Evolutionary conservation across 2,113 vertebrate species (phyloP).

Genomic region (Spea multiplicata): DNA sequence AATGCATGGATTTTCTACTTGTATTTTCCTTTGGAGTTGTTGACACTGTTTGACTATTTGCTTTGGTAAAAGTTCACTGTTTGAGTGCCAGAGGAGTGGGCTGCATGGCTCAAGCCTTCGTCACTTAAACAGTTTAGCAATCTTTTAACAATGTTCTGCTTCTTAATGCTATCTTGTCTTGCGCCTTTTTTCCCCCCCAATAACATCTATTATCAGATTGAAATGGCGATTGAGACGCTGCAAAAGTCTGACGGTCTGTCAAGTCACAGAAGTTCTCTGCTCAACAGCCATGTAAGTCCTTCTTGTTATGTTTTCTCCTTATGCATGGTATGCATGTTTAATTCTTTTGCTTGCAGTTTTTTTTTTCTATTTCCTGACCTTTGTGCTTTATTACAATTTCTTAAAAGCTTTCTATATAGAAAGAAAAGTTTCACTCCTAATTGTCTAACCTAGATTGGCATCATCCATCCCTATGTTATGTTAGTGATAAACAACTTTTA

Average conservation of each 20-base stretch:
- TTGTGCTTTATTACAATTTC: conserved; percentile 12
- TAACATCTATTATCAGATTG: conserved; percentile 87
- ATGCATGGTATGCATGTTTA: conserved; percentile 76
- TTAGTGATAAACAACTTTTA: too few species aligned
- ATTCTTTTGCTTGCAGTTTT: conserved; percentile 11
- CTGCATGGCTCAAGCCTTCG: conserved; percentile 55
- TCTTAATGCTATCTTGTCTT: conserved; percentile 78
- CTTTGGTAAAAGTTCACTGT: neutral
- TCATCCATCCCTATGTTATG: too few species aligned
- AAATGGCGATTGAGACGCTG: conserved; percentile 85
- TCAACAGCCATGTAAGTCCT: conserved; percentile 86
- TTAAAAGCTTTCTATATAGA: conserved; percentile 9
- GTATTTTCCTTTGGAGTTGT: conserved; percentile 7
- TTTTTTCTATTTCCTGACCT: neutral
- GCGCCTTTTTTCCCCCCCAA: conserved; percentile 81
- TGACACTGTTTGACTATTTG: neutral
- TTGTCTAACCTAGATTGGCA: too few species aligned
- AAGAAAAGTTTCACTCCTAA: neutral
- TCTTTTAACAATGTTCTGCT: conserved; percentile 72
- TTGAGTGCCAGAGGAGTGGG: conserved; percentile 48
- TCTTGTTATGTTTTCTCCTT: conserved; percentile 70
- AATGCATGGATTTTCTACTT: conserved; percentile 36
- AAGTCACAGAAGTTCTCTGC: conserved; percentile 83
- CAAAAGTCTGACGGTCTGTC: conserved; percentile 85
- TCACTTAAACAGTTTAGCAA: conserved; percentile 48